Conservation (phyloP, 2,113 vertebrate genomes). For the Dolichallabes microphthalmus region DNA sequence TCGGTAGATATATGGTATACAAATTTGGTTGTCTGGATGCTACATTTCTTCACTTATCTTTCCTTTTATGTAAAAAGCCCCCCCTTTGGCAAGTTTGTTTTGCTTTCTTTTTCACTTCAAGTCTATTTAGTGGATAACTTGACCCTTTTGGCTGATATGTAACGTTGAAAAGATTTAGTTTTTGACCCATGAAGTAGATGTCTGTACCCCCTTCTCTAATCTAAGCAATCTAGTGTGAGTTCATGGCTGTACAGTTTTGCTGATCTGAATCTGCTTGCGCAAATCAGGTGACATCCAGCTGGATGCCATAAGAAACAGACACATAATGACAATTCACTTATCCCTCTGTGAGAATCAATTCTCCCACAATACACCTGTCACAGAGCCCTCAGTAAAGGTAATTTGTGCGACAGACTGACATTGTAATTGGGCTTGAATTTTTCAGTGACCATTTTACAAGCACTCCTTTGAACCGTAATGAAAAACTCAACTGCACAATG, state of each 20-base stretch:
- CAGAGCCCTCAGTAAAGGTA: slow-evolving; percentile 88
- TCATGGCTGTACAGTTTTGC: slow-evolving; percentile 76
- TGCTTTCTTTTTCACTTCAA: slow-evolving; percentile 68
- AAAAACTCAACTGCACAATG: slow-evolving; percentile 85
- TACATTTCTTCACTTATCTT: slow-evolving; percentile 15
- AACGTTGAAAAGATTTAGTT: slow-evolving; percentile 80
- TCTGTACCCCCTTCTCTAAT: slow-evolving; percentile 78
- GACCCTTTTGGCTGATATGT: slow-evolving; percentile 73
- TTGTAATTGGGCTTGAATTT: slow-evolving; percentile 93
- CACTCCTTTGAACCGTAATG: slow-evolving; percentile 89
- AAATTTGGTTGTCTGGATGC: slow-evolving; percentile 68
- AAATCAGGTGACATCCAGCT: slow-evolving; percentile 91
- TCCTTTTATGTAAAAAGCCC: slow-evolving; percentile 41
- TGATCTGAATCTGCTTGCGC: slow-evolving; percentile 90
- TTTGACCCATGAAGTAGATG: slow-evolving; percentile 84
- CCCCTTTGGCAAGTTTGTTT: slow-evolving; percentile 60
- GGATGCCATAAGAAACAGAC: slow-evolving; percentile 93
- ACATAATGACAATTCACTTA: slow-evolving; percentile 98
- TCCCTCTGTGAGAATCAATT: slow-evolving; percentile 93
- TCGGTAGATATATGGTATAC: slow-evolving; percentile 74
- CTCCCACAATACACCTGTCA: slow-evolving; percentile 99
- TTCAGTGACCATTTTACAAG: slow-evolving; percentile 87
- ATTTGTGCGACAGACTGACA: slow-evolving; percentile 97
- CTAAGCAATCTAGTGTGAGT: slow-evolving; percentile 77
- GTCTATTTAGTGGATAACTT: slow-evolving; percentile 76